Evolutionary conservation across 35 echinoderm and acorn worm species (phyloP).

Genomic region (Heliocidaris erythrogramma): DNA sequence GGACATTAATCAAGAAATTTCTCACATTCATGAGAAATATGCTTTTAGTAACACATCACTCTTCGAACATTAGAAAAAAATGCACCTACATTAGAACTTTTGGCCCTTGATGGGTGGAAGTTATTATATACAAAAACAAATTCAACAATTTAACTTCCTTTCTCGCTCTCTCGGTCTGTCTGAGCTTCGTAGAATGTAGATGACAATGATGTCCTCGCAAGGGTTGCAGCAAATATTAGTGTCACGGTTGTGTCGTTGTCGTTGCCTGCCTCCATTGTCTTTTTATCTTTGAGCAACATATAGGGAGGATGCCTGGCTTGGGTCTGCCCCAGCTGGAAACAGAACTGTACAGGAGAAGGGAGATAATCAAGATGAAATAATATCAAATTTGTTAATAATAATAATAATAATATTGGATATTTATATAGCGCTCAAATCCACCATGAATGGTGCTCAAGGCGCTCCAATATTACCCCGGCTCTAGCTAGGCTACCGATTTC

Average conservation of each 20-base stretch:
- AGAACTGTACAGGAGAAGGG: slow-evolving; percentile 47
- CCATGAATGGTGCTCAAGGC: too few relatives aligned
- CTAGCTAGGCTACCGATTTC: too few relatives aligned
- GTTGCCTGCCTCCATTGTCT: neutral
- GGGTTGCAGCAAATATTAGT: slow-evolving; percentile 47
- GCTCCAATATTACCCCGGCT: too few relatives aligned
- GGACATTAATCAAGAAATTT: neutral
- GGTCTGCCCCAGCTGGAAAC: slow-evolving; percentile 69
- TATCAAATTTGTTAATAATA: neutral
- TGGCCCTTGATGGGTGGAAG: slow-evolving; percentile 30
- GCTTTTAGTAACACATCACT: neutral
- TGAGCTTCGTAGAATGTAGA: slow-evolving; percentile 27
- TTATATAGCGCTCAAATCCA: too few relatives aligned
- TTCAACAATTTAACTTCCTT: neutral
- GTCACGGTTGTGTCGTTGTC: neutral
- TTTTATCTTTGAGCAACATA: slow-evolving; percentile 42
- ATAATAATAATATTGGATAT: too few relatives aligned
- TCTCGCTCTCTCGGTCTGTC: neutral
- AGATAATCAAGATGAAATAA: neutral
- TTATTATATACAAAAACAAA: slow-evolving; percentile 14
- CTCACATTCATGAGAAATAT: neutral
- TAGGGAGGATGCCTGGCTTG: slow-evolving; percentile 52
- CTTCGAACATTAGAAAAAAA: neutral
- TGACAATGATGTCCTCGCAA: slow-evolving; percentile 12
- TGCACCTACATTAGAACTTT: slow-evolving; percentile 7